Base-by-base conservation (phyloP, 2,888 invertebrate genomes). In the Temnothorax unifasciatus region DNA sequence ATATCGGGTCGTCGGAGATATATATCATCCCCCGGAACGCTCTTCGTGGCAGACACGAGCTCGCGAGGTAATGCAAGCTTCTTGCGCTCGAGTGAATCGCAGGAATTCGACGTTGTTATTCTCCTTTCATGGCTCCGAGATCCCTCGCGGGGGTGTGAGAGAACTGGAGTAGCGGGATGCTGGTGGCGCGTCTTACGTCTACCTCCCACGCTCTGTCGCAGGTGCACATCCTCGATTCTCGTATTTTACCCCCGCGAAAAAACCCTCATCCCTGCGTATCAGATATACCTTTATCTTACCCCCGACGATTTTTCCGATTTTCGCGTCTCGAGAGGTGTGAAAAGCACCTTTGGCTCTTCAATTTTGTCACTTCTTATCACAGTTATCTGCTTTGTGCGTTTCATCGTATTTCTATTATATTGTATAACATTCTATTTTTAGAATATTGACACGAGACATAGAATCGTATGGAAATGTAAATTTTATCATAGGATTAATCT, bases 41-140 rank as follows among this genome's bases (percentile, higher is more conserved):
- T 82, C 69, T 47, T 66, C 79, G 38, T 34, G 69, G 29, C 47
- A 73, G 82, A 63, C 75, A 57, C 64, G 52, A 68, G 77, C 66
- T 84, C 69, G 63, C 69, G 69, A 61, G 63, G 75, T 73, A 82
- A 76, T 73, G 81, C 88, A 50, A 79, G 85, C 47, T 85, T 75
- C 85, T 85, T 68, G 76, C 77, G 87, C 86, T 88, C 86, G 83
- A 83, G 71, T 79, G 89, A 82, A 76, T 86, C 74, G 82, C 75
- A 83, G 90, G 89, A 90, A 90, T 90, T 88, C 84, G 76, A 89
- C 84, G 85, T 75, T 87, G 87, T 87, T 89, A 87, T 85, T 86
- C 86, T 88, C 88, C 87, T 85, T 86, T 76, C 86, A 73, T 76
- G 71, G 87, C 71, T 13, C 18, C 41, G 47, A 13, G 29, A 68